A percentile compares a stretch with the other conserved stretches of the same genome.
Evolutionary conservation across 2,113 vertebrate genomes (phyloP).

Genomic region (Python bivittatus): DNA sequence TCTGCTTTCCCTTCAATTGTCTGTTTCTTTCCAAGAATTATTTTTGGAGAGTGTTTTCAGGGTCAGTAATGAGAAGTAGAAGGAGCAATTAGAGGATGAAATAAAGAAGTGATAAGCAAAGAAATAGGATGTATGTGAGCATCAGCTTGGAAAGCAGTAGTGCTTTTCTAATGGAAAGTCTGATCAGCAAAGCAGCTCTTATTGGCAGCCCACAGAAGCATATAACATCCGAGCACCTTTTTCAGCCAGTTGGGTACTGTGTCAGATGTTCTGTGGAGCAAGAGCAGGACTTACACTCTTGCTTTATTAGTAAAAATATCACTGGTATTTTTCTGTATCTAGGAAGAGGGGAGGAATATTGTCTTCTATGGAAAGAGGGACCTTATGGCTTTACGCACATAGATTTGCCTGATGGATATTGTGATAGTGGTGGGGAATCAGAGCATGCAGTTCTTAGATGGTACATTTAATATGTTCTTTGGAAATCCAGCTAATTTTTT

Average conservation of each 20-base stretch:
- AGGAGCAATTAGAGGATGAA: not conserved
- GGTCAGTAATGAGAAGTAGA: not conserved
- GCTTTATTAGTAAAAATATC: not conserved
- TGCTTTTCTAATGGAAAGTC: not conserved
- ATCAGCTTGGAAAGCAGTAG: not conserved
- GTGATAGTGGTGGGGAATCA: not conserved
- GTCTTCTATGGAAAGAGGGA: not conserved
- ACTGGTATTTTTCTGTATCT: not conserved
- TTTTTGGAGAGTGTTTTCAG: not conserved
- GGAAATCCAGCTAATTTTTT: not conserved
- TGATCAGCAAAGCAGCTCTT: not conserved
- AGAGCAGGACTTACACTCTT: not conserved
- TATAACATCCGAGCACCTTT: not conserved
- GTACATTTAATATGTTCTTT: not conserved
- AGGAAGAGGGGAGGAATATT: not conserved
- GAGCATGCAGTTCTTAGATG: not conserved
- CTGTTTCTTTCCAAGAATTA: not conserved
- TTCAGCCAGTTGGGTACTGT: not conserved
- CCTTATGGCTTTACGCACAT: not conserved
- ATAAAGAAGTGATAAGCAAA: not conserved
- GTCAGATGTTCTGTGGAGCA: not conserved
- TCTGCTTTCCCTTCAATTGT: not conserved
- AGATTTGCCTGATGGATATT: not conserved
- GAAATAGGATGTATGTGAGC: not conserved
- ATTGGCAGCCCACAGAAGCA: not conserved